These are phyloP conservation scores for Epistrophella euchroma DNA, from an alignment of 2,888 invertebrate genomes.

Conservation along the genomic window DNA sequence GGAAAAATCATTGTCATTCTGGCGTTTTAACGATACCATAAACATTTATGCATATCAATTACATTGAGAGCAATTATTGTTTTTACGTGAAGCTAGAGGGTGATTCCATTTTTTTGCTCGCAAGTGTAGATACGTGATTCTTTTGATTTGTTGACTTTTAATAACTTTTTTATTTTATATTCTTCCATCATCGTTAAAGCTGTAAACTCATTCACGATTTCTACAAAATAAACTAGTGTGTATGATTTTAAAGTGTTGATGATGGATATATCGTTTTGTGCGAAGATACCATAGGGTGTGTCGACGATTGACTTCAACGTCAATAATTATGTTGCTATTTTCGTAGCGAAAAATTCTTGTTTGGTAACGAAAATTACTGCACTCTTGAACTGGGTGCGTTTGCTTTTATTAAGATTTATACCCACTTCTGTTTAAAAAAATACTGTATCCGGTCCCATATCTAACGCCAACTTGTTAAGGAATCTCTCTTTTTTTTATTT, in stretches of 20 bases:
- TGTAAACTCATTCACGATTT: constrained; percentile 33
- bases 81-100: no score
- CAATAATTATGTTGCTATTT: constrained; percentile 46
- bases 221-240: constrained; percentile 31
- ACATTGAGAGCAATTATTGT: no score
- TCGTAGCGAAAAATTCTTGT: constrained; percentile 37
- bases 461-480: constrained; percentile 28
- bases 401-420: background rate
- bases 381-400: constrained; percentile 2
- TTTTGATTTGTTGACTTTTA: constrained; percentile 20
- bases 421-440: background rate
- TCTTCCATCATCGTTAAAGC: constrained; percentile 9
- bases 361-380: constrained; percentile 53
- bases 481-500: background rate
- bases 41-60: no score
- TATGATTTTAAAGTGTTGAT: background rate
- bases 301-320: constrained; percentile 51
- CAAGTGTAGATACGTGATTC: background rate
- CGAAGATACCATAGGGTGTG: constrained; percentile 43
- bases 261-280: constrained; percentile 22
- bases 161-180: constrained; percentile 7
- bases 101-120: no score
- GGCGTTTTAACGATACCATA: no score
- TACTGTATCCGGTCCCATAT: constrained; percentile 58
- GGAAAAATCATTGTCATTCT: no score